phyloP scores from a whole-genome alignment of 2,888 invertebrate genomes.

The Alviniconcha strummeri region DNA sequence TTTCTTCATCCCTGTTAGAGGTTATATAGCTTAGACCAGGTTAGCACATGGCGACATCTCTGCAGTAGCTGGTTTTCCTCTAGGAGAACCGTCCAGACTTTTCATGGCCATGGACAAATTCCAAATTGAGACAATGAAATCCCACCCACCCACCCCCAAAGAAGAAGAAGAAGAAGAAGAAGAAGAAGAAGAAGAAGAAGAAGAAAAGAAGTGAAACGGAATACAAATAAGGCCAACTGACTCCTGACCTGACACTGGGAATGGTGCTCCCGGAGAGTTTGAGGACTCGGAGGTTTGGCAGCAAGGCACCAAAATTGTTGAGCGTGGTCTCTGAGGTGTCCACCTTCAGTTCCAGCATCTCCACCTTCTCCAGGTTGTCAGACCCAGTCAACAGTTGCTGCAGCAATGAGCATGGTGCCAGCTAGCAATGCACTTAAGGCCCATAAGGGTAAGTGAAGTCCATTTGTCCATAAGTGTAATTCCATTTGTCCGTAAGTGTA shows the following conservation, averaged over 20 bases:
- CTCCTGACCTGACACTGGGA: slow-evolving; percentile 63
- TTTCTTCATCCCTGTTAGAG: too few relatives aligned
- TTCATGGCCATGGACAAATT: too few relatives aligned
- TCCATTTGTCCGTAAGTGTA: too few relatives aligned
- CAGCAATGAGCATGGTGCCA: slow-evolving; percentile 31
- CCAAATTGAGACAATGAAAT: too few relatives aligned
- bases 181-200: neutral
- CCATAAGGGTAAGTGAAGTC: too few relatives aligned
- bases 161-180: neutral
- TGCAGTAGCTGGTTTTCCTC: too few relatives aligned
- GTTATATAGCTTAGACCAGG: too few relatives aligned
- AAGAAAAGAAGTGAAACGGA: neutral
- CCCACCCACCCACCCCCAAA: too few relatives aligned
- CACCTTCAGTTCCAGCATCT: slow-evolving; percentile 71
- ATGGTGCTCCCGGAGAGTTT: slow-evolving; percentile 72
- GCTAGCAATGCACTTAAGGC: too few relatives aligned
- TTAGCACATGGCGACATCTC: too few relatives aligned
- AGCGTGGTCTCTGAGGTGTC: slow-evolving; percentile 72
- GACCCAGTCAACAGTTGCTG: slow-evolving; percentile 71
- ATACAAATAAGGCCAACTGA: neutral
- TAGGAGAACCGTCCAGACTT: too few relatives aligned
- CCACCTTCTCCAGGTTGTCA: slow-evolving; percentile 70
- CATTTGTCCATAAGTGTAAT: too few relatives aligned
- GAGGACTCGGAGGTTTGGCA: slow-evolving; percentile 70
- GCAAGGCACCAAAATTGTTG: slow-evolving; percentile 72